Base-by-base conservation (phyloP, 2,113 vertebrate species). In the Pangasianodon gigas region DNA sequence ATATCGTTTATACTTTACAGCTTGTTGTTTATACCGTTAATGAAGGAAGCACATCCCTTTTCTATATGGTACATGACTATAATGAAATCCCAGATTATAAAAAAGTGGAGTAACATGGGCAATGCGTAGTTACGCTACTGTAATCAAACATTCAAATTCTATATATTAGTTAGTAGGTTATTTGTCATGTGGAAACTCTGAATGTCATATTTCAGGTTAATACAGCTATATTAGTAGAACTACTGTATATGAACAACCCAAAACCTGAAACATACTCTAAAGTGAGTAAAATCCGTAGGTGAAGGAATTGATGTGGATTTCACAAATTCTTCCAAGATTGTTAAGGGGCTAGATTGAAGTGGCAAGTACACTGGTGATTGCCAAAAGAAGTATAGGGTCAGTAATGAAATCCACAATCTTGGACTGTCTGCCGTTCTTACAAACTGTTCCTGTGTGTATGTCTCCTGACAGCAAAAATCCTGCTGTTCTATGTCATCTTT, bases 401-500 rank as follows among this genome's bases (percentile, higher is more conserved):
- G 3, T 44, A 74, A 87, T 46, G 0, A 26, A 41, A 56, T 71
- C n/a, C n/a, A 60, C 3, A 32, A 3, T 37, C 21, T 81, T 48
- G 21, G n/a, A 29, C 6, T 62, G 13, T 65, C 41, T 60, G 71
- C 24, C 29, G 11, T 84, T 13, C n/a, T 86, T 11, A 91, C 52
- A 74, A 18, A 67, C 54, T 86, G 37, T 67, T 51, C 3, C 60
- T 82, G 48, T 10, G 32, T 9, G 48, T 14, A 81, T 32, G 46
- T 60, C 51, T 80, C 41, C 88, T 77, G 62, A 14, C 94, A 99
- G 98, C 97, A 94, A 99, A 99, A 94, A 99, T 99, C 93, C 88
- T 97, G 0, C 88, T 97, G 32, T 99, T 99, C 96, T 99, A 99
- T 80, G 16, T 98, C 65, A 93, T 99, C 88, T 99, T 99, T 95